Evolutionary conservation across 2,113 vertebrate species (phyloP), one percentile per base, ranked within the genome.

Genomic region (Oreocharis arfaki): DNA sequence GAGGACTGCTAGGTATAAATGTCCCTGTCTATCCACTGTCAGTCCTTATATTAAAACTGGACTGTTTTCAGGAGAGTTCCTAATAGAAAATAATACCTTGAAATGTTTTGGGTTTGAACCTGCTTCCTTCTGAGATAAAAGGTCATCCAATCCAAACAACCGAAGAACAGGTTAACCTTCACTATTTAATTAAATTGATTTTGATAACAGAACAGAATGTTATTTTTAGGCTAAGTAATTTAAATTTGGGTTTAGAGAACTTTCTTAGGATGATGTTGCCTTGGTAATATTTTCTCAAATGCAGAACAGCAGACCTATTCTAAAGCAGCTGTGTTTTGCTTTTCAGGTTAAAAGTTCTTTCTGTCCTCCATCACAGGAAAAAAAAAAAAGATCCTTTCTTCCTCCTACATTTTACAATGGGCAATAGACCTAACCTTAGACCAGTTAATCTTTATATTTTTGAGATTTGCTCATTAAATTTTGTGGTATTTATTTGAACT

Each of bases 401-500:
- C 57, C 13, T 78, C 70, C 33, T 77, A 42, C 15, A 42, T 82
- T 96, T 69, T 89, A 83, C 65, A 71, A n/a, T 20, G 30, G 37
- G 42, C 63, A 87, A 67, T 11, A 90, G 35, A 83, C 13, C 21
- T 89, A 84, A 75, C 83, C 57, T 84, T 35, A 84, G 64, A 87
- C 85, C 47, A 81, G 39, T 90, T 93, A 67, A 93, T 59, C 64
- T 63, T 69, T 50, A 22, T 64, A 84, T 71, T 85, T 76, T 60
- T 75, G 84, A 59, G 24, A 26, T 89, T 92, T 59, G n/a, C 28
- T 92, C 78, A 88, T 83, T 94, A 74, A n/a, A 78, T 93, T 95
- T 96, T 55, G 65, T n/a, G 53, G 35, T 55, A 90, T 73, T 84
- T 96, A 92, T 55, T 92, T 95, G 57, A 92, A 84, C 78, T 67